Evolutionary conservation across 2,888 invertebrate genomes (phyloP).

Genomic region (Therioaphis trifolii): DNA sequence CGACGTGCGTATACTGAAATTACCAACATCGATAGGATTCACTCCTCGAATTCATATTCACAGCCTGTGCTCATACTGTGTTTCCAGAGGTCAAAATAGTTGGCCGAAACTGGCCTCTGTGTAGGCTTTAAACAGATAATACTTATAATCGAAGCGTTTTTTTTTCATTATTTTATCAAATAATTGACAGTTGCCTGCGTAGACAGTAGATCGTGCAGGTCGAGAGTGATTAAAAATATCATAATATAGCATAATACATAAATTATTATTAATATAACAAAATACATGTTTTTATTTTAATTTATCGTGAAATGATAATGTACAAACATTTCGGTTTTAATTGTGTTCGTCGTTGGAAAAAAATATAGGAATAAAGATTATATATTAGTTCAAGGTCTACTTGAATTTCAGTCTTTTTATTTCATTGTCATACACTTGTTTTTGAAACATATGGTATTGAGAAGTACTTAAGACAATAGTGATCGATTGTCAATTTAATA

Average conservation of each 20-base stretch:
- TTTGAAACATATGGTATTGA: background rate
- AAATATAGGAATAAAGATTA: background rate
- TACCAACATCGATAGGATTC: background rate
- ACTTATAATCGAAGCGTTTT: background rate
- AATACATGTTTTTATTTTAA: no score
- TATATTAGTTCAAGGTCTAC: conserved; percentile 40
- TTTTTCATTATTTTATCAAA: background rate
- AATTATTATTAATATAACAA: no score
- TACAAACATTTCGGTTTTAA: conserved; percentile 22
- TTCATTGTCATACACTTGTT: conserved; percentile 31
- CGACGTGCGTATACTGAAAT: background rate
- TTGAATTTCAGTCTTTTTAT: conserved; percentile 4
- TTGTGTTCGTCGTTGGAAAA: background rate
- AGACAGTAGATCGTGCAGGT: background rate
- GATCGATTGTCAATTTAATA: background rate
- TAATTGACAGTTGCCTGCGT: background rate
- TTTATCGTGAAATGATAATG: no score
- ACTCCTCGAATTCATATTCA: background rate
- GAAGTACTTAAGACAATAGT: background rate
- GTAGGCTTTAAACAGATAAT: no score
- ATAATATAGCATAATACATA: no score
- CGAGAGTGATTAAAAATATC: no score
- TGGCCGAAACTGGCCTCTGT: background rate
- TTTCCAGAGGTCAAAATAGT: conserved; percentile 37
- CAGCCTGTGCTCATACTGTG: background rate